Percentiles rank a stretch among this genome's conserved stretches.
These are phyloP conservation scores for Camponotus pennsylvanicus DNA, from an alignment of 1,140 invertebrate species.

Conservation along the genomic window DNA sequence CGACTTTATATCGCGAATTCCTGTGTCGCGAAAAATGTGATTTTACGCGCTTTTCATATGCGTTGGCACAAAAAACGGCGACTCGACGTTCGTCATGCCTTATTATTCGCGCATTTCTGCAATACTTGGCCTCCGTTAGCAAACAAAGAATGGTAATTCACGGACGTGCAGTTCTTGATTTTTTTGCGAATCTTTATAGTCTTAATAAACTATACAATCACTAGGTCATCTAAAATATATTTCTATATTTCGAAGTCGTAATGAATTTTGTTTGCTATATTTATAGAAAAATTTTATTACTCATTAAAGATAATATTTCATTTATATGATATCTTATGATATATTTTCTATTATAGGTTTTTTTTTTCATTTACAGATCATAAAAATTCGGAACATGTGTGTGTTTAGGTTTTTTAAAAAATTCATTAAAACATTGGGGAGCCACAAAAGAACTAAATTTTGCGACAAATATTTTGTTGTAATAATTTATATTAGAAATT, in stretches of 20 bases:
- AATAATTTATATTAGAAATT: no score
- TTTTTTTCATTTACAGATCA: background rate
- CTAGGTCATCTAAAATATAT: slow-evolving; percentile 1
- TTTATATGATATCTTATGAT: background rate
- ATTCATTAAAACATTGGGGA: no score
- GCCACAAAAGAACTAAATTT: background rate
- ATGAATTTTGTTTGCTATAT: background rate
- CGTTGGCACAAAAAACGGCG: background rate
- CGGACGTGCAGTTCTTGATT: slow-evolving; percentile 1
- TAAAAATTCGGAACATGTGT: background rate
- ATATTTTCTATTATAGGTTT: background rate
- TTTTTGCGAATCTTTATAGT: slow-evolving; percentile 33
- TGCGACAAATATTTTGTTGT: background rate
- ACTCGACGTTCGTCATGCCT: background rate
- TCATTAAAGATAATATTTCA: background rate
- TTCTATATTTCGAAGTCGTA: background rate
- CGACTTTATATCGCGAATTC: background rate
- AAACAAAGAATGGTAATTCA: slow-evolving; percentile 41
- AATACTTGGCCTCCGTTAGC: background rate
- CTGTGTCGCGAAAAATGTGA: background rate
- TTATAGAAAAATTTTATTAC: background rate
- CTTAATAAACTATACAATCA: slow-evolving; percentile 35
- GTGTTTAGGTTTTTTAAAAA: no score
- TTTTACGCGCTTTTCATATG: background rate
- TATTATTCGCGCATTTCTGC: background rate